Evolutionary conservation across 2,113 vertebrate genomes (phyloP).

Genomic region (Dicaeum eximium): DNA sequence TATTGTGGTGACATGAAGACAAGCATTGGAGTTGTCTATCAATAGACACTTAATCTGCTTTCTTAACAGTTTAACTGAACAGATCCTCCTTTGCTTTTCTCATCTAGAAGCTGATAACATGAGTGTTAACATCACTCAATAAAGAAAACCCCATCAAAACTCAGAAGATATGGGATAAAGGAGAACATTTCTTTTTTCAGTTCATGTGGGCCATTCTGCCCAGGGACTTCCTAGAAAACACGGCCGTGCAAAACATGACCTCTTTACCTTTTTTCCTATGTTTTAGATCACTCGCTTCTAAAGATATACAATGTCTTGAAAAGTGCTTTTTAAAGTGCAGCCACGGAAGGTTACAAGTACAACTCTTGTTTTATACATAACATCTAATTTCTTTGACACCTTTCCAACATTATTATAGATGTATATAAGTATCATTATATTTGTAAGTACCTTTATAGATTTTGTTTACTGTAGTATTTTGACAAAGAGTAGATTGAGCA

Average conservation of each 20-base stretch:
- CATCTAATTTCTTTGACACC: neutral
- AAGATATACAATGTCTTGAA: neutral
- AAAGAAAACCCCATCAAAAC: neutral
- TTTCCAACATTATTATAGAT: neutral
- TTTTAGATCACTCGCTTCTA: neutral
- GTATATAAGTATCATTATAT: neutral
- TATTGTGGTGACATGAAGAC: neutral
- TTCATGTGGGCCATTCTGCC: neutral
- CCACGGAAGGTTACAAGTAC: neutral
- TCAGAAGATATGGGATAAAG: neutral
- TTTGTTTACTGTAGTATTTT: neutral
- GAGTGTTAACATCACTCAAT: neutral
- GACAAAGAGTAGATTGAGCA: neutral
- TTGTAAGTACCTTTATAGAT: neutral
- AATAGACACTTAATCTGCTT: slow-evolving; percentile 9
- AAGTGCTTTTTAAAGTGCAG: neutral
- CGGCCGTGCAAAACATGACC: neutral
- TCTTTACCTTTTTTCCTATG: neutral
- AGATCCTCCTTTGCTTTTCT: neutral
- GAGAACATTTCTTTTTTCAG: neutral
- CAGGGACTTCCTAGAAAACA: neutral
- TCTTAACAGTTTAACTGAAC: slow-evolving; percentile 10
- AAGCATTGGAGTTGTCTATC: neutral
- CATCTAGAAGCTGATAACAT: neutral
- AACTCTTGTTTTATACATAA: neutral